Base-by-base conservation (phyloP, 2,797 vertebrate genomes). In the Otolemur crassicaudatus region DNA sequence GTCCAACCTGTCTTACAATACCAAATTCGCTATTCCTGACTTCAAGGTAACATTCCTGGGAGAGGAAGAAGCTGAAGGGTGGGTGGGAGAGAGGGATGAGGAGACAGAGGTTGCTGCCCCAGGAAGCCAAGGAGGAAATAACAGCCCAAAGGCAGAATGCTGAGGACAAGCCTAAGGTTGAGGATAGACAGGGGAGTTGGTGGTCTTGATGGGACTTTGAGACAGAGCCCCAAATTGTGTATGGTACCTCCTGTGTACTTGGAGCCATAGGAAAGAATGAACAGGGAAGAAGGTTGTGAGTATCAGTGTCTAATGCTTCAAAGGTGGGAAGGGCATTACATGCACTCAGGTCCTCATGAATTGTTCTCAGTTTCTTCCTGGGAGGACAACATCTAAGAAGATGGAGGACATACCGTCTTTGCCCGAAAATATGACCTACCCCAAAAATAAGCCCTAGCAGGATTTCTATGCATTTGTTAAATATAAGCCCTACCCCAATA, bases 21-120 rank as follows among this genome's bases (percentile, higher is more conserved):
- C 98, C 98, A 99, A 98, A 98, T 99, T 99, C 95, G 96, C 98
- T 87, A 99, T 99, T 96, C 99, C 99, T 29, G 99, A 99, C 82
- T 99, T 99, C 87, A 99, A 99, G 99, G 99, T 99, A 98, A 98
- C 75, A 40, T 46, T 53, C 67, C 17, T n/a, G 49, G 82, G 67
- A 43, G 61, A 80, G 7, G 37, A 46, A 10, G 49, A 31, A 61
- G n/a, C 7, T 7, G 49, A 34, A 25, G 61, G 75, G 1, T 46
- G 43, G 20, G 3, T 20, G n/a, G 27, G 4, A 40, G 2, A 20
- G 16, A 20, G 8, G 37, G 37, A 34, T 8, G 31, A 43, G 12
- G 46, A 31, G 25, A 12, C 83, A 70, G 69, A 43, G 14, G 25
- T 1, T 65, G 53, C 61, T 75, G 58, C 23, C 65, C 56, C 46